Percentiles rank a stretch among this genome's conserved stretches.
phyloP scores from a whole-genome alignment of 2,888 invertebrate genomes.

The Abrostola triplasia region DNA sequence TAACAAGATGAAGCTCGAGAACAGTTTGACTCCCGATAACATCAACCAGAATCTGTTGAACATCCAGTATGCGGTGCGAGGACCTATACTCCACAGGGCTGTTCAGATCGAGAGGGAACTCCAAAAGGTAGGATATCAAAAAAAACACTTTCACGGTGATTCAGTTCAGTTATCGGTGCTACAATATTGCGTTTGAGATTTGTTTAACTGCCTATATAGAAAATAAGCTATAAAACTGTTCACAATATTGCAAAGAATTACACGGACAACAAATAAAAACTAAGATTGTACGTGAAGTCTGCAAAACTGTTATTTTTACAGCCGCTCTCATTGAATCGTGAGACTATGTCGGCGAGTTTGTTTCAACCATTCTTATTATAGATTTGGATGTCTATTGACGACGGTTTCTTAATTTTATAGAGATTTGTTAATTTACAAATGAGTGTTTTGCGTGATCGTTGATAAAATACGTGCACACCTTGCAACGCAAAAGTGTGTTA shows the following conservation, averaged over 20 bases:
- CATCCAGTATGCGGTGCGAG: conserved; percentile 94
- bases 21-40: conserved; percentile 78
- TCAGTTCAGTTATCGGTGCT: too few species aligned
- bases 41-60: conserved; percentile 91
- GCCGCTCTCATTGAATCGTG: background rate
- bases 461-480: too few species aligned
- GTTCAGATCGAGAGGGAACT: conserved; percentile 92
- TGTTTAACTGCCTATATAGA: too few species aligned
- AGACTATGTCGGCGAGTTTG: background rate
- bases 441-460: too few species aligned
- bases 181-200: too few species aligned
- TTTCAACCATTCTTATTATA: background rate
- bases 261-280: background rate
- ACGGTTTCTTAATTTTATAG: too few species aligned
- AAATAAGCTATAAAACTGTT: background rate
- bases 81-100: conserved; percentile 92
- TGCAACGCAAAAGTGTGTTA: too few species aligned
- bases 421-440: too few species aligned
- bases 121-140: conserved; percentile 76
- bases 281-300: conserved; percentile 2
- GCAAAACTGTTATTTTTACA: conserved; percentile 13
- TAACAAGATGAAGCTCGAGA: conserved; percentile 65
- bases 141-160: too few species aligned
- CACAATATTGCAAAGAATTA: background rate
- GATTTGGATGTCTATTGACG: background rate